Evolutionary conservation across 2,113 vertebrate genomes (phyloP).

Genomic region (Pavo muticus): DNA sequence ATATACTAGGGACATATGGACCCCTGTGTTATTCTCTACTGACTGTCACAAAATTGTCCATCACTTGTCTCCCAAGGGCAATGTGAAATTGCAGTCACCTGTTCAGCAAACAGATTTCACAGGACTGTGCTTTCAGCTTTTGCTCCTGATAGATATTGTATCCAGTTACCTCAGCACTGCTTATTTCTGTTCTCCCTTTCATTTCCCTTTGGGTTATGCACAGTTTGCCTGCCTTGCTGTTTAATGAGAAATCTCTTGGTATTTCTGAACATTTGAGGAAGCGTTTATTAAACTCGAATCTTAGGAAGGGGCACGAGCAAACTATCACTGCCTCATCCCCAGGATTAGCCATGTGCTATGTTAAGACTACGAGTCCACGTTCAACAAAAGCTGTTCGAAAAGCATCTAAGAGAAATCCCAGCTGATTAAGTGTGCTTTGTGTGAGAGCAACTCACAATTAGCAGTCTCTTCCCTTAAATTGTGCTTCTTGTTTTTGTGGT

Average conservation of each 20-base stretch:
- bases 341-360: not conserved
- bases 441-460: not conserved
- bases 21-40: not conserved
- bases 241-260: conserved; percentile 33
- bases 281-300: not conserved
- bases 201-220: conserved; percentile 1
- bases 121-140: not conserved
- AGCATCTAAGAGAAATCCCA: not conserved
- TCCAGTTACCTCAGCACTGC: not conserved
- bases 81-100: not conserved
- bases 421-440: not conserved
- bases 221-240: conserved; percentile 10
- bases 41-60: not conserved
- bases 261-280: conserved; percentile 54
- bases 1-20: not conserved
- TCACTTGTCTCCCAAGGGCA: not conserved
- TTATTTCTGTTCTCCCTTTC: conserved; percentile 64
- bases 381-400: not conserved
- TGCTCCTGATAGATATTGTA: not conserved
- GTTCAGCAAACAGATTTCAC: not conserved
- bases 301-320: not conserved
- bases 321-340: accelerated
- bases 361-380: not conserved
- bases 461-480: not conserved
- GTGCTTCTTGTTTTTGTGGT: not conserved